A percentile compares a stretch with the other conserved stretches of the same genome.
phyloP scores from a whole-genome alignment of 2,113 vertebrate genomes.

The Mastomys natalensis region DNA sequence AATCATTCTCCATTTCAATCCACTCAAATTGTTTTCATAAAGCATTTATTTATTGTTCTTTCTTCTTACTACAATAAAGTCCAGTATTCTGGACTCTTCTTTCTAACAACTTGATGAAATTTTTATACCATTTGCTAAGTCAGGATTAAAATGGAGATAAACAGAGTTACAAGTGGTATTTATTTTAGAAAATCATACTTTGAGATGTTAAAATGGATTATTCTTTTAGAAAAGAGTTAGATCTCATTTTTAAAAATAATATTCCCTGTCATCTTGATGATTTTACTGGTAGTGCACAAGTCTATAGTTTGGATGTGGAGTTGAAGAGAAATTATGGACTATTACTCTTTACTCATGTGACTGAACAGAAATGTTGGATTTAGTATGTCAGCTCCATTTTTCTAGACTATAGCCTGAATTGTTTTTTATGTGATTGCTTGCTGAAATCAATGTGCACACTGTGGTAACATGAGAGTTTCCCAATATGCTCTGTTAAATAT shows the following conservation, averaged over 20 bases:
- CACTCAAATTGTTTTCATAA: not conserved
- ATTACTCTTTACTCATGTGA: not conserved
- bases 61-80: not conserved
- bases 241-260: not conserved
- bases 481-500: slow-evolving; percentile 36
- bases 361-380: slow-evolving; percentile 18
- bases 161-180: not conserved
- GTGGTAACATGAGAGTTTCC: not conserved
- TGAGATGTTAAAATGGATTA: not conserved
- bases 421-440: not conserved
- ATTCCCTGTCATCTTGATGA: not conserved
- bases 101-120: not conserved
- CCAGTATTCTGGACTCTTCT: not conserved
- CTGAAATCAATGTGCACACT: not conserved
- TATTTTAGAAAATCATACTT: slow-evolving; percentile 31
- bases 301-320: not conserved
- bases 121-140: not conserved
- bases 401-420: not conserved
- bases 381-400: not conserved
- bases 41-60: not conserved
- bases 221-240: not conserved
- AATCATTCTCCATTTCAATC: not conserved
- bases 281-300: not conserved
- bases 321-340: not conserved
- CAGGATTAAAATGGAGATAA: not conserved